Conservation (phyloP, 2,888 invertebrate genomes). For the Doris montereyensis region DNA sequence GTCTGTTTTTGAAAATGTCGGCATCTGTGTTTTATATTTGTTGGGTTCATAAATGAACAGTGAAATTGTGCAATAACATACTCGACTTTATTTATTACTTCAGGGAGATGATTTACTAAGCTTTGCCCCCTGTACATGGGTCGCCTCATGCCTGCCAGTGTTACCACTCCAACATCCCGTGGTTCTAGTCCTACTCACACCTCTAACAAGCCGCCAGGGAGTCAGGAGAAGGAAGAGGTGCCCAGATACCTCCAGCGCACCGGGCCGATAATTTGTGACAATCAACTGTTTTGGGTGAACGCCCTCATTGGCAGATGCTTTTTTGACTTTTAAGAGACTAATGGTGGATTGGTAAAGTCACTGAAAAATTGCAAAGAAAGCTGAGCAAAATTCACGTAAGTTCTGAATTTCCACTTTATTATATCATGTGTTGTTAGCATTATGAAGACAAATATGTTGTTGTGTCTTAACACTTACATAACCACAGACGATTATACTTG, state of each 20-base stretch:
- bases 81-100: no score
- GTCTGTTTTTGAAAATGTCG: no score
- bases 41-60: no score
- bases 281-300: slow-evolving; percentile 77
- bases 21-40: no score
- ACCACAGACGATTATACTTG: no score
- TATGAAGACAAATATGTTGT: no score
- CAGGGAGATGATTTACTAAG: slow-evolving; percentile 30
- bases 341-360: slow-evolving; percentile 80
- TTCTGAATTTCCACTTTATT: slow-evolving; percentile 31
- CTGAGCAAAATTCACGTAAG: slow-evolving; percentile 85
- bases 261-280: slow-evolving; percentile 63
- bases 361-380: slow-evolving; percentile 88
- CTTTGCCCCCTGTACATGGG: slow-evolving; percentile 68
- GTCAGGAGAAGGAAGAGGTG: slow-evolving; percentile 39
- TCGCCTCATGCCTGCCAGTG: slow-evolving; percentile 61
- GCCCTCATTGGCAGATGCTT: slow-evolving; percentile 84
- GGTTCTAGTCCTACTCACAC: slow-evolving; percentile 48
- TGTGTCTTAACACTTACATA: no score
- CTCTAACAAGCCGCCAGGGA: slow-evolving; percentile 26
- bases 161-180: slow-evolving; percentile 38
- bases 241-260: slow-evolving; percentile 16
- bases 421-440: no score
- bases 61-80: no score
- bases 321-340: slow-evolving; percentile 87